phyloP scores from a whole-genome alignment of 1,140 invertebrate genomes.

The Apis florea region DNA sequence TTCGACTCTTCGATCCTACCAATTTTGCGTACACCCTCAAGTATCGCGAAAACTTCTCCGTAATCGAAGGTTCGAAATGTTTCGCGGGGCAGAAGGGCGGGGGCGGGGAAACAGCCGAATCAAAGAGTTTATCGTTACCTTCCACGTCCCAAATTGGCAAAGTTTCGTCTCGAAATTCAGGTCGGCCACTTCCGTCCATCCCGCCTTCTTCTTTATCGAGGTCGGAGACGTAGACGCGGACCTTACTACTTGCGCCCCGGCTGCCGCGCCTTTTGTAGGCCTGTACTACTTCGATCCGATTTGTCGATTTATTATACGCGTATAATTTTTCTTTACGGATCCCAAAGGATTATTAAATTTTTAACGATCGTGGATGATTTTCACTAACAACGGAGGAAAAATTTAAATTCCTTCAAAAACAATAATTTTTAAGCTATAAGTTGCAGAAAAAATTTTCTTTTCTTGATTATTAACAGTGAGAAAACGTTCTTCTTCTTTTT shows the following conservation, averaged over 20 bases:
- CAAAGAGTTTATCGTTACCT: slow-evolving; percentile 25
- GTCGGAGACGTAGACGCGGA: slow-evolving; percentile 2
- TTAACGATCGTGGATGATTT: too few species aligned
- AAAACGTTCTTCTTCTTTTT: too few species aligned
- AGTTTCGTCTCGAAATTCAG: slow-evolving; percentile 43
- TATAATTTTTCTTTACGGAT: background rate
- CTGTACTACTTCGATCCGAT: slow-evolving; percentile 17
- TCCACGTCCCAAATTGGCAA: slow-evolving; percentile 28
- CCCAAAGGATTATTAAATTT: background rate
- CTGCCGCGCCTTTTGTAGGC: background rate
- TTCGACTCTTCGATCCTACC: background rate
- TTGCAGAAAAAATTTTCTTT: too few species aligned
- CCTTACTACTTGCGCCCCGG: slow-evolving; percentile 4
- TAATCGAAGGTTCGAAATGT: slow-evolving; percentile 4
- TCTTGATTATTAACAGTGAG: too few species aligned
- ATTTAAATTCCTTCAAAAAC: too few species aligned
- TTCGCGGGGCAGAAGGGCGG: background rate
- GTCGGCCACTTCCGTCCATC: slow-evolving; percentile 27
- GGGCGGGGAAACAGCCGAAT: background rate
- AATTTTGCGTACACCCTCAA: background rate
- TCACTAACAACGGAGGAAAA: too few species aligned
- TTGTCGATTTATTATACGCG: background rate
- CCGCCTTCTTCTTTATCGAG: slow-evolving; percentile 15
- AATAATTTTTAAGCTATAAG: too few species aligned
- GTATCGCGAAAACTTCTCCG: background rate